A percentile compares a stretch with the other conserved stretches of the same genome.
Evolutionary conservation across 2,797 vertebrate genomes (phyloP).

Genomic region (Gephyroberyx darwinii): DNA sequence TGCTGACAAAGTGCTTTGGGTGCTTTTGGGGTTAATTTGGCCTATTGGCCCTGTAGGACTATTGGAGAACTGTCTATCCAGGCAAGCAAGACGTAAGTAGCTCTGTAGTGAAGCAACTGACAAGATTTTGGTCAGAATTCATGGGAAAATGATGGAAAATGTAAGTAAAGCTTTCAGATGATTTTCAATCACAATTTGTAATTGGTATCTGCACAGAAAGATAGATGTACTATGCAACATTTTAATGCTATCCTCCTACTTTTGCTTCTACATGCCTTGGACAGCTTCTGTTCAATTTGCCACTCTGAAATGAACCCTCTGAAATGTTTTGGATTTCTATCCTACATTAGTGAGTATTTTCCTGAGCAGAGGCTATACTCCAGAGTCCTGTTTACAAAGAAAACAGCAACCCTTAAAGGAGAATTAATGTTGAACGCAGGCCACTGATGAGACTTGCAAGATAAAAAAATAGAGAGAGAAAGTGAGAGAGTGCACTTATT

Average conservation of each 20-base stretch:
- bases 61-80: no score
- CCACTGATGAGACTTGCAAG: slow-evolving; percentile 43
- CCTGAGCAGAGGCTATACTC: slow-evolving; percentile 40
- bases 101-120: no score
- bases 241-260: slow-evolving; percentile 41
- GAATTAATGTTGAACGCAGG: slow-evolving; percentile 49
- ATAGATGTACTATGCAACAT: slow-evolving; percentile 19
- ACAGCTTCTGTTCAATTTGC: slow-evolving; percentile 53
- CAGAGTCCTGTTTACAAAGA: slow-evolving; percentile 49
- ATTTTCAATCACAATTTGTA: slow-evolving; percentile 20
- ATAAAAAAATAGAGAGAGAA: slow-evolving; percentile 45
- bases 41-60: no score
- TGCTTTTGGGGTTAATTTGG: no score
- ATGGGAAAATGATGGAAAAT: slow-evolving; percentile 10
- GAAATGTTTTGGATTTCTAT: slow-evolving; percentile 69
- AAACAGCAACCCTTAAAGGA: slow-evolving; percentile 48
- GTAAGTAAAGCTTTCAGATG: slow-evolving; percentile 33
- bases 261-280: slow-evolving; percentile 34
- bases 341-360: slow-evolving; percentile 37
- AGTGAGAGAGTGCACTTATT: slow-evolving; percentile 5
- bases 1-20: no score
- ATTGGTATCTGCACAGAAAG: slow-evolving; percentile 34
- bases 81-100: no score
- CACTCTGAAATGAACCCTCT: slow-evolving; percentile 27
- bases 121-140: background rate